Evolutionary conservation across 2,797 vertebrate genomes (phyloP).

Genomic region (Neostethus bicornis): DNA sequence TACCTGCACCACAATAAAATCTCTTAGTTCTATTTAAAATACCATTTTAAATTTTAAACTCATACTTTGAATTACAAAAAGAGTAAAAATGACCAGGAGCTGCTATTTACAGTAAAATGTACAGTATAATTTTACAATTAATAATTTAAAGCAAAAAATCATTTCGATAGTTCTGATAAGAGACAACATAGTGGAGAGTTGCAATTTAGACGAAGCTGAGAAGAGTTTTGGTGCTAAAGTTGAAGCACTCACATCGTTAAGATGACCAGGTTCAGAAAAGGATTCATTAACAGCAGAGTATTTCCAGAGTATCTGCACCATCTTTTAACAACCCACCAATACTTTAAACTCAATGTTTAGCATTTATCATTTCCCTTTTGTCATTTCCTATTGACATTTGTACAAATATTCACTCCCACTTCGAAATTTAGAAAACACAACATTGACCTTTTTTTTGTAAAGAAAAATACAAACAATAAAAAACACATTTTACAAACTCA

Average conservation of each 20-base stretch:
- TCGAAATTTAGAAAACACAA: slow-evolving; percentile 45
- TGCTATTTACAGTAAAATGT: slow-evolving; percentile 85
- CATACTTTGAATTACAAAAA: slow-evolving; percentile 77
- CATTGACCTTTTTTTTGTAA: slow-evolving; percentile 51
- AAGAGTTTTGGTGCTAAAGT: slow-evolving; percentile 23
- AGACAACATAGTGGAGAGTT: slow-evolving; percentile 41
- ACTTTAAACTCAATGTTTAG: slow-evolving; percentile 27
- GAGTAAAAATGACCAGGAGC: slow-evolving; percentile 75
- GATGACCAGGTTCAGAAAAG: slow-evolving; percentile 39
- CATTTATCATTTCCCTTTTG: slow-evolving; percentile 44
- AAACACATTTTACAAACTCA: slow-evolving; percentile 66
- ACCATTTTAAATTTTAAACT: slow-evolving; percentile 69
- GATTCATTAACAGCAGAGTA: slow-evolving; percentile 38
- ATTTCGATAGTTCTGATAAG: slow-evolving; percentile 50
- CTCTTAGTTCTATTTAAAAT: slow-evolving; percentile 67
- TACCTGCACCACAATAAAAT: slow-evolving; percentile 57
- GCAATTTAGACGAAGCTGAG: slow-evolving; percentile 28
- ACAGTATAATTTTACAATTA: slow-evolving; percentile 83
- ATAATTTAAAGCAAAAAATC: slow-evolving; percentile 65
- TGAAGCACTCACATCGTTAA: slow-evolving; percentile 30
- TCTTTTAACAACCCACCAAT: too few relatives aligned
- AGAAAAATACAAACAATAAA: slow-evolving; percentile 57
- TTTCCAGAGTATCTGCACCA: slow-evolving; percentile 62
- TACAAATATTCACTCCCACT: slow-evolving; percentile 62
- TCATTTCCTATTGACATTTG: slow-evolving; percentile 56